These are phyloP conservation scores for Indri indri DNA, from an alignment of 2,113 vertebrate species.

Conservation along the genomic window DNA sequence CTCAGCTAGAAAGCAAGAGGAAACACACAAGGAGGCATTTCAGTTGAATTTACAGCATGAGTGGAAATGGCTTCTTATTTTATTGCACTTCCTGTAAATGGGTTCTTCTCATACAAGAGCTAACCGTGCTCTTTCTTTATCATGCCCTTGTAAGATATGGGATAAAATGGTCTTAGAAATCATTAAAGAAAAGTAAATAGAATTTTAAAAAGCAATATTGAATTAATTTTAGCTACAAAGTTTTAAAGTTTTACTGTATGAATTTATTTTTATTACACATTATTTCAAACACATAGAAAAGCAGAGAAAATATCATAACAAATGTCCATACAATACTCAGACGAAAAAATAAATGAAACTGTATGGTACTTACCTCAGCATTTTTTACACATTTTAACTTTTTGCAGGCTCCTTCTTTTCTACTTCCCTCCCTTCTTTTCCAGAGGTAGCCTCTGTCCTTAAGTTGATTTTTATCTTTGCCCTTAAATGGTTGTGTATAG, in stretches of 20 bases:
- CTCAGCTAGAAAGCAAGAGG: neutral
- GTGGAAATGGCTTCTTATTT: slow-evolving; percentile 18
- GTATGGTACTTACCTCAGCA: neutral
- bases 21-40: neutral
- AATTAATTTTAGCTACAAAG: neutral
- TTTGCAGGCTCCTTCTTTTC: neutral
- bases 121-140: neutral
- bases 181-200: neutral
- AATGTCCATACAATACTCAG: neutral
- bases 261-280: neutral
- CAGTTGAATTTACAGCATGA: neutral
- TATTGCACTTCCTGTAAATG: neutral
- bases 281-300: neutral
- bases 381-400: neutral
- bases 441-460: neutral
- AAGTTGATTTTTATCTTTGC: neutral
- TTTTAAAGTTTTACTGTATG: neutral
- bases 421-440: neutral
- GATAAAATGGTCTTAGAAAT: neutral
- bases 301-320: neutral
- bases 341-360: neutral
- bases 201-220: neutral
- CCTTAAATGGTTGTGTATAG: neutral
- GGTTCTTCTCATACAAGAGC: neutral
- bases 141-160: neutral